Evolutionary conservation across 2,797 vertebrate genomes (phyloP).

Genomic region (Miichthys miiuy): DNA sequence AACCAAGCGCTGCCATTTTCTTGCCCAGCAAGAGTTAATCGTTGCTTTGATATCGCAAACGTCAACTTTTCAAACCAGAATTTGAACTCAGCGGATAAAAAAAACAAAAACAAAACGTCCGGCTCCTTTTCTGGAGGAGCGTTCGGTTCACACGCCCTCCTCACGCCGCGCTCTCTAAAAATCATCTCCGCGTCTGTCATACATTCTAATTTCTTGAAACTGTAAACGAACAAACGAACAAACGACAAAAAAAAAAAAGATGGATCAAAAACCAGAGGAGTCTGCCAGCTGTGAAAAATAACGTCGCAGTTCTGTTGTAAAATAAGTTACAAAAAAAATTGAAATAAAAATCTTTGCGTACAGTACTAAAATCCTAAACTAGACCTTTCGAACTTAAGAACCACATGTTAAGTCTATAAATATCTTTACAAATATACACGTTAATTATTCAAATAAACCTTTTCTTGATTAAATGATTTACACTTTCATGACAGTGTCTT

Average conservation of each 20-base stretch:
- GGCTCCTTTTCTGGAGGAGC: constrained; percentile 46
- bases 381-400: constrained; percentile 86
- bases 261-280: constrained; percentile 81
- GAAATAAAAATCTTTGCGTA: constrained; percentile 87
- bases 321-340: constrained; percentile 94
- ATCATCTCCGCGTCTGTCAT: constrained; percentile 74
- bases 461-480: constrained; percentile 89
- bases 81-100: constrained; percentile 44
- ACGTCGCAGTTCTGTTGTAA: constrained; percentile 86
- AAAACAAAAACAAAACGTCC: constrained; percentile 21
- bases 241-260: constrained; percentile 71
- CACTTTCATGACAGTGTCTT: constrained; percentile 89
- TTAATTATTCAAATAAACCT: constrained; percentile 91
- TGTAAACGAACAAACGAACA: constrained; percentile 77
- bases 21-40: constrained; percentile 84
- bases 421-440: constrained; percentile 99
- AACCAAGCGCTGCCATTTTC: constrained; percentile 60
- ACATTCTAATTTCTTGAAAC: constrained; percentile 83
- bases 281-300: constrained; percentile 76
- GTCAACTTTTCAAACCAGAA: constrained; percentile 84
- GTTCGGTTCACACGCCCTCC: constrained; percentile 28
- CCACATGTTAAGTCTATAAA: constrained; percentile 94
- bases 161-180: constrained; percentile 68
- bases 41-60: constrained; percentile 83
- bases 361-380: constrained; percentile 89